These are phyloP conservation scores for Drosophila prostipennis DNA, from an alignment of 2,888 invertebrate species.

Conservation along the genomic window DNA sequence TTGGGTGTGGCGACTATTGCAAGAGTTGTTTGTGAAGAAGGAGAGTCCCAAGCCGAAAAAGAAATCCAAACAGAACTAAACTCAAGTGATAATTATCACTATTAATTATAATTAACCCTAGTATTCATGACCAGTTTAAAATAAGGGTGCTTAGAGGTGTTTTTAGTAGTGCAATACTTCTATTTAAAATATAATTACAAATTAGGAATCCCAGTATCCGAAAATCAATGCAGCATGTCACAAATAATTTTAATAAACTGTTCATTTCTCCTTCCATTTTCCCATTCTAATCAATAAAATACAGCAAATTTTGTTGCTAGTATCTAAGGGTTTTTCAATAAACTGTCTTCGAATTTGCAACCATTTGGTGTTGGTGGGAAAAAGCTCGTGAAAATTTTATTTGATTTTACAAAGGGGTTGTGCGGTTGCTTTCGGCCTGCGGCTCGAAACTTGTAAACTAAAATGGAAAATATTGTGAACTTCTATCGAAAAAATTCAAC, in stretches of 20 bases:
- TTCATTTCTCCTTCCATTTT: neutral
- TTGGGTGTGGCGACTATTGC: conserved; percentile 17
- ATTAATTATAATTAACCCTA: neutral
- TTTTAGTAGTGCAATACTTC: neutral
- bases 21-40: conserved; percentile 26
- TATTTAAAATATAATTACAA: neutral
- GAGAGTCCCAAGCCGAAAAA: conserved; percentile 8
- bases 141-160: neutral
- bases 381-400: conserved; percentile 44
- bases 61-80: conserved; percentile 55
- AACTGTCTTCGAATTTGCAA: conserved; percentile 1
- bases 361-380: conserved; percentile 18
- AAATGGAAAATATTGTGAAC: conserved; percentile 67
- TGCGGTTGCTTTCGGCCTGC: conserved; percentile 34
- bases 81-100: neutral
- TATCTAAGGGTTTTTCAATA: neutral
- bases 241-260: neutral
- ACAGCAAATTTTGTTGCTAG: neutral
- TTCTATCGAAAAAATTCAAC: conserved; percentile 46
- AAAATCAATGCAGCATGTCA: too few species aligned
- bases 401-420: conserved; percentile 23
- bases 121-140: neutral
- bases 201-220: neutral
- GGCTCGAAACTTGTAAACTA: conserved; percentile 58
- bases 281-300: neutral